Evolutionary conservation across 2,888 invertebrate species (phyloP).

Genomic region (Drosophila neotestacea): DNA sequence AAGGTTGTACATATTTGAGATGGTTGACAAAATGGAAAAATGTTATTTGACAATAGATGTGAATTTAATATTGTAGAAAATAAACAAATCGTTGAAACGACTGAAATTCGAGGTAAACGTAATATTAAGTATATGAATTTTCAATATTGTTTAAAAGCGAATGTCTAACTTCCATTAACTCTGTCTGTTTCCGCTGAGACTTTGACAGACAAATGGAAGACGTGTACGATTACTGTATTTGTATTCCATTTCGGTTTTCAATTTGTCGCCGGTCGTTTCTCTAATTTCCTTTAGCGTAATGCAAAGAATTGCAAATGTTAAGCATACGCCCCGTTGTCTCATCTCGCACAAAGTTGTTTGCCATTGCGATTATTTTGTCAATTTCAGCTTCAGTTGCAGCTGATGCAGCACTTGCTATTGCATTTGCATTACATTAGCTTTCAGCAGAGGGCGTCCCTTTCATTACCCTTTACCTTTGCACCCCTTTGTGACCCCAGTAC

Average conservation of each 20-base stretch:
- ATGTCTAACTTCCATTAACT: neutral
- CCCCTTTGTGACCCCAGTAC: conserved; percentile 10
- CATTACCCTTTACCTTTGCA: neutral
- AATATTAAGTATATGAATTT: conserved; percentile 22
- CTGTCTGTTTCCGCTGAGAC: conserved; percentile 6
- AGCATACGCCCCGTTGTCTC: conserved; percentile 65
- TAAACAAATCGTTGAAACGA: conserved; percentile 22
- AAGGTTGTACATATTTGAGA: conserved; percentile 33
- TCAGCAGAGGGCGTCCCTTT: neutral
- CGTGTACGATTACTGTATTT: conserved; percentile 50
- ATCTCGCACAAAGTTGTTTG: conserved; percentile 36
- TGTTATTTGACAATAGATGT: conserved; percentile 48
- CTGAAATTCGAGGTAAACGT: conserved; percentile 19
- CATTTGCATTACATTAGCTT: conserved; percentile 65
- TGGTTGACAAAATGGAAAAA: conserved; percentile 37
- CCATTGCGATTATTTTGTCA: conserved; percentile 60
- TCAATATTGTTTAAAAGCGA: conserved; percentile 14
- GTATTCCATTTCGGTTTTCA: conserved; percentile 72
- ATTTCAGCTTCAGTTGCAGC: conserved; percentile 38
- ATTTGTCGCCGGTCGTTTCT: conserved; percentile 56
- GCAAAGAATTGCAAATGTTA: conserved; percentile 76
- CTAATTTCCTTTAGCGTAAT: conserved; percentile 71
- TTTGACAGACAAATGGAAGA: conserved; percentile 24
- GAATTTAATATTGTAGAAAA: conserved; percentile 47
- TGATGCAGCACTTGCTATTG: conserved; percentile 21